Conservation (phyloP, 2,888 invertebrate genomes). For the Ennomos quercinarius region DNA sequence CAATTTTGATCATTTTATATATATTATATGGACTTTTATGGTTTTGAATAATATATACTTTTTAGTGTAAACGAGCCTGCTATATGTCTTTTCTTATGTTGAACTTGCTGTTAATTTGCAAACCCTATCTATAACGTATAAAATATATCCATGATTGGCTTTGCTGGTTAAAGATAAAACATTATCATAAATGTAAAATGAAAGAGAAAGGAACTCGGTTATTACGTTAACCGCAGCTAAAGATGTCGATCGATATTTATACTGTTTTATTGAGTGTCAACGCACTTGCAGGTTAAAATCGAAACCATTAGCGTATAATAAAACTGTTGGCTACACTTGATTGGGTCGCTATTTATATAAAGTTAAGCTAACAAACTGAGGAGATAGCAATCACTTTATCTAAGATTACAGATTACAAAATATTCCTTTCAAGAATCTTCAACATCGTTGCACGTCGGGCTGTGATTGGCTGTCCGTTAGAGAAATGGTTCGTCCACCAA, state of each 20-base stretch:
- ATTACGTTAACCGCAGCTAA: slow-evolving; percentile 20
- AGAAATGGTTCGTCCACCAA: too few species aligned
- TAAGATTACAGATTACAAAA: too few species aligned
- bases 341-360: slow-evolving; percentile 14
- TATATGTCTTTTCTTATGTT: too few species aligned
- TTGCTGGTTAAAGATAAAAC: slow-evolving; percentile 20
- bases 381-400: slow-evolving; percentile 1
- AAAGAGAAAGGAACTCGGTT: slow-evolving; percentile 37
- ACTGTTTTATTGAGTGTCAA: slow-evolving; percentile 26
- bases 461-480: too few species aligned
- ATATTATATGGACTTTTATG: too few species aligned
- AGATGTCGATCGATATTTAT: slow-evolving; percentile 11
- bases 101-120: too few species aligned
- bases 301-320: slow-evolving; percentile 17
- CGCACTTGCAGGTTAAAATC: slow-evolving; percentile 19
- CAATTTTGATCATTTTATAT: too few species aligned
- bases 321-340: slow-evolving; percentile 10
- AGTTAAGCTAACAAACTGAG: slow-evolving; percentile 10
- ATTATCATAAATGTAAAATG: slow-evolving; percentile 38
- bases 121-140: too few species aligned
- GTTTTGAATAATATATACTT: too few species aligned
- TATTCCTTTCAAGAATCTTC: too few species aligned
- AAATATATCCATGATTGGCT: slow-evolving; percentile 33
- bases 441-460: too few species aligned
- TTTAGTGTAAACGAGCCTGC: too few species aligned